Evolutionary conservation across 2,888 invertebrate genomes (phyloP), one percentile per base, ranked within the genome.

Genomic region (Anthrax anthrax): DNA sequence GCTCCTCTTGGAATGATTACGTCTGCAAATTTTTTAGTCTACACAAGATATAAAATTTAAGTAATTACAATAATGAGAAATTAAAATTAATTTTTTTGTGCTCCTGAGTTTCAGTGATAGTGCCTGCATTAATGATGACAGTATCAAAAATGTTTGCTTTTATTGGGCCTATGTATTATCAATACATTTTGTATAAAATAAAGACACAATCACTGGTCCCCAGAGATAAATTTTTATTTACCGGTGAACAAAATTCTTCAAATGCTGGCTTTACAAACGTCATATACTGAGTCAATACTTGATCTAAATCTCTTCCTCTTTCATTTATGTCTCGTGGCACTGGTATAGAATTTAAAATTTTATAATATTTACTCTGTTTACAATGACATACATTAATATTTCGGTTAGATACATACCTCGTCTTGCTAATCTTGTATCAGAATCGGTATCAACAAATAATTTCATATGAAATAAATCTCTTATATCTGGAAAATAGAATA

Each of bases 11-110:
- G 98, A 66, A 98, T 97, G 60, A 99, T 97, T 44, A 99, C 94
- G 73, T 99, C 98, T 46, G 97, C 97, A 73, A 96, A 97, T 68
- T 98, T 97, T 72, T 98, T 98, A 1, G 98, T 98, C 87, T 94
- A 76, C 23, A 27, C 23, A 27, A 27, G 9, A 23, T 8, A 27
- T 8, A 5, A 18, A 17, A 34, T 39, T 27, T 43, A 36, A 34
- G n/a, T n/a, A n/a, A n/a, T n/a, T n/a, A n/a, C n/a, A n/a, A n/a
- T n/a, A n/a, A n/a, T n/a, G n/a, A n/a, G n/a, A n/a, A n/a, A n/a
- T n/a, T n/a, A n/a, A n/a, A n/a, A n/a, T n/a, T n/a, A n/a, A n/a
- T n/a, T n/a, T n/a, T n/a, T n/a, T n/a, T n/a, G n/a, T n/a, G n/a
- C n/a, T n/a, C n/a, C n/a, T n/a, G n/a, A n/a, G n/a, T n/a, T n/a